Evolutionary conservation across 2,113 vertebrate genomes (phyloP).

Genomic region (Oxygymnocypris stewartii): DNA sequence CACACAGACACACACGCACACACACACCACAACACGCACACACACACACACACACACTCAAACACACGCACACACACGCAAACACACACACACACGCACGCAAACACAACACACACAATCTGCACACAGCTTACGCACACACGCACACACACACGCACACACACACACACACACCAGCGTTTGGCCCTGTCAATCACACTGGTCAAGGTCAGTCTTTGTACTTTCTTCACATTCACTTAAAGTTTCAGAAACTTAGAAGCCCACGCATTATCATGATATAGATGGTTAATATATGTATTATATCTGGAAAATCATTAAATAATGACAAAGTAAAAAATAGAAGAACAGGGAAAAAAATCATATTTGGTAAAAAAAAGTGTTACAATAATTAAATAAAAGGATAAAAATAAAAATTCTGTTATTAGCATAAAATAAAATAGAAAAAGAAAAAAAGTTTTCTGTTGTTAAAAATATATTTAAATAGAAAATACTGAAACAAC

Average conservation of each 20-base stretch:
- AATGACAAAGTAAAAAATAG: not conserved
- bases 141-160: not conserved
- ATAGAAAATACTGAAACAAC: not conserved
- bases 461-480: not conserved
- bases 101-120: conserved; percentile 6
- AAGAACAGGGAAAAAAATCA: too few species aligned
- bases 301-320: not conserved
- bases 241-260: conserved; percentile 9
- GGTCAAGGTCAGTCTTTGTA: conserved; percentile 19
- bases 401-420: too few species aligned
- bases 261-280: not conserved
- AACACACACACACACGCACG: not conserved
- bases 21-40: too few species aligned
- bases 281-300: not conserved
- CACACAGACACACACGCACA: too few species aligned
- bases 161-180: not conserved
- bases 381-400: not conserved
- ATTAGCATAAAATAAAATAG: too few species aligned
- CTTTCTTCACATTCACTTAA: not conserved
- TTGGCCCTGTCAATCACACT: conserved; percentile 16
- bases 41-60: too few species aligned
- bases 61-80: too few species aligned
- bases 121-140: too few species aligned
- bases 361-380: not conserved
- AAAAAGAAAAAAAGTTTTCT: not conserved